Percentiles rank a stretch among this genome's conserved stretches.
Evolutionary conservation across 2,888 invertebrate genomes (phyloP).

Genomic region (Deroplatys truncata): DNA sequence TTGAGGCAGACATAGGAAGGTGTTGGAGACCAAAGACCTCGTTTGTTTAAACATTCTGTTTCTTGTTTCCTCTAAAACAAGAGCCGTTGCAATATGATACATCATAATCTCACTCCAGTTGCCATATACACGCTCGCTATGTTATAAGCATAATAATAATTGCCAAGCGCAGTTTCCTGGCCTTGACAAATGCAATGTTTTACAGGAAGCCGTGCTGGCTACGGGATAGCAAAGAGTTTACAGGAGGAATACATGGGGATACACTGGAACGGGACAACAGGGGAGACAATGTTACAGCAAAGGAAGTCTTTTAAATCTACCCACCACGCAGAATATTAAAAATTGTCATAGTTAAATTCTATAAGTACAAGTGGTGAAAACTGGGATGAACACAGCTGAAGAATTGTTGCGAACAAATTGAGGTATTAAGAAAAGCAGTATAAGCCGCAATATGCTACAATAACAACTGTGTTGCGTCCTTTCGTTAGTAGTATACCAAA

Average conservation of each 20-base stretch:
- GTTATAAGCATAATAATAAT: neutral
- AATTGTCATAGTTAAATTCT: too few species aligned
- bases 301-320: neutral
- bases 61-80: neutral
- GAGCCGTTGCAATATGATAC: neutral
- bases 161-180: neutral
- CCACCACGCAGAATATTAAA: too few species aligned
- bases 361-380: too few species aligned
- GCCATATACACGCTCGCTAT: neutral
- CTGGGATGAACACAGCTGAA: too few species aligned
- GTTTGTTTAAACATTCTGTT: neutral
- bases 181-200: neutral
- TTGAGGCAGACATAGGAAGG: neutral
- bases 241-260: too few species aligned
- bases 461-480: too few species aligned
- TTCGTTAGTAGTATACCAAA: too few species aligned
- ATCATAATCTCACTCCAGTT: neutral
- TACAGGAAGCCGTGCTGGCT: neutral
- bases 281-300: neutral
- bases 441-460: too few species aligned
- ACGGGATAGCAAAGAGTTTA: neutral
- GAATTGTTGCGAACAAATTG: too few species aligned
- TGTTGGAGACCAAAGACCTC: neutral
- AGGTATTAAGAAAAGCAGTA: too few species aligned
- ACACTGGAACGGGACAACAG: neutral